These are phyloP conservation scores for Leptinotarsa juncta DNA, from an alignment of 2,888 invertebrate species.

Conservation along the genomic window DNA sequence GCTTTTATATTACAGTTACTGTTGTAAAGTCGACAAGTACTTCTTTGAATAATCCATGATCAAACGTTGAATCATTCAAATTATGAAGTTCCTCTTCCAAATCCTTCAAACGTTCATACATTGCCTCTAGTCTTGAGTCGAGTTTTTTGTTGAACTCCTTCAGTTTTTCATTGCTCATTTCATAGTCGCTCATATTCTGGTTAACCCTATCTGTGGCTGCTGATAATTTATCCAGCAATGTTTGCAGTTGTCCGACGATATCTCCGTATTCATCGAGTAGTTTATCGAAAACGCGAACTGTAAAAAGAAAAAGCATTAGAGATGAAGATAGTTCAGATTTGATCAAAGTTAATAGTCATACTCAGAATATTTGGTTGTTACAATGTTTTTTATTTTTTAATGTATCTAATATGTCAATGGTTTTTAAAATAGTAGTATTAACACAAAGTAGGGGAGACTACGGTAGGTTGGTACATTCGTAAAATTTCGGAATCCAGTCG, in stretches of 20 bases:
- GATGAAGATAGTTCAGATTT: neutral
- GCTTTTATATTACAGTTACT: too few species aligned
- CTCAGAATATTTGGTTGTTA: too few species aligned
- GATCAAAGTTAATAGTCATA: too few species aligned
- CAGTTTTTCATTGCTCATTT: neutral
- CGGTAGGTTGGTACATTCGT: too few species aligned
- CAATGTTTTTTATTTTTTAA: too few species aligned
- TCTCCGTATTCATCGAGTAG: conserved; percentile 9
- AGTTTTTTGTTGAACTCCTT: conserved; percentile 2
- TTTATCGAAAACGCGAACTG: conserved; percentile 1
- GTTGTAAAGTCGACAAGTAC: neutral
- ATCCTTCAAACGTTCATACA: neutral
- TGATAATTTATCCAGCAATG: conserved; percentile 2
- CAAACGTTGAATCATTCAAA: neutral
- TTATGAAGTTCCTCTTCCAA: neutral
- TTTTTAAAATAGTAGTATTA: too few species aligned
- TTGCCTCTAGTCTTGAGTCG: neutral
- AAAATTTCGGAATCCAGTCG: too few species aligned
- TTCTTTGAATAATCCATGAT: conserved; percentile 1
- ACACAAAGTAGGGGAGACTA: too few species aligned
- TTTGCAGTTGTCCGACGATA: conserved; percentile 1
- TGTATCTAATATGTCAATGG: too few species aligned
- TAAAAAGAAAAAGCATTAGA: neutral
- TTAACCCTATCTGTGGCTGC: neutral
- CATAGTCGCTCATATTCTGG: neutral